phyloP scores from a whole-genome alignment of 92 coral and sea anemone genomes.

The Epizoanthus stellaris region DNA sequence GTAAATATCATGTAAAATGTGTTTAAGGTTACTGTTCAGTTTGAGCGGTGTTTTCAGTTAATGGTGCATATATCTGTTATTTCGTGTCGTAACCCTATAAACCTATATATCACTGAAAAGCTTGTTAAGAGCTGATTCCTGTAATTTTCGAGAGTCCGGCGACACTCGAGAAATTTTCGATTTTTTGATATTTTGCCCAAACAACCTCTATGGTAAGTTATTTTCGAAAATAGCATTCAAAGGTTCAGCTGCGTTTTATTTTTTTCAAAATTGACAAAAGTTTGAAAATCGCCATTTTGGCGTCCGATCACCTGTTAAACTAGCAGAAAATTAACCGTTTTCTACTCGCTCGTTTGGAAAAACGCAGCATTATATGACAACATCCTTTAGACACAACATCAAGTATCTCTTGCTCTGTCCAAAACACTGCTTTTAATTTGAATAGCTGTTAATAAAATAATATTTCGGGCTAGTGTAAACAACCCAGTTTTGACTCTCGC shows the following conservation, averaged over 20 bases:
- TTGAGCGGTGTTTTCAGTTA: too few species aligned
- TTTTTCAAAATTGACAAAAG: neutral
- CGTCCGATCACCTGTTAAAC: slow-evolving; percentile 14
- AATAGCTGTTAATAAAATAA: slow-evolving; percentile 24
- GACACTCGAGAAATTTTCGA: slow-evolving; percentile 9
- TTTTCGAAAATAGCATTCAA: too few species aligned
- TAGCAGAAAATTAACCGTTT: slow-evolving; percentile 22
- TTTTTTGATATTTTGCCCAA: too few species aligned
- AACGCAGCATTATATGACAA: slow-evolving; percentile 12
- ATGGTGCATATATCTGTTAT: too few species aligned
- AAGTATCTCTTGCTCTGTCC: neutral
- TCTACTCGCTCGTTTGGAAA: slow-evolving; percentile 23
- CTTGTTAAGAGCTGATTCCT: slow-evolving; percentile 13
- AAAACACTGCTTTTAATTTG: slow-evolving; percentile 26
- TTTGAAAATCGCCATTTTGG: slow-evolving; percentile 20
- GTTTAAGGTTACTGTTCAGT: too few species aligned
- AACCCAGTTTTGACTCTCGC: slow-evolving; percentile 18
- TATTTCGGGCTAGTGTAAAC: slow-evolving; percentile 20
- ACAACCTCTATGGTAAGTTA: too few species aligned
- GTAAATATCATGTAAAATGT: too few species aligned
- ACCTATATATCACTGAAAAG: too few species aligned
- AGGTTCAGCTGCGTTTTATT: too few species aligned
- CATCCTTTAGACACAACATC: slow-evolving; percentile 19
- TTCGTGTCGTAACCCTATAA: too few species aligned
- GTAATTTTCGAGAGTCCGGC: slow-evolving; percentile 11